Evolutionary conservation across 2,113 vertebrate species (phyloP).

Genomic region (Notiomystis cincta): DNA sequence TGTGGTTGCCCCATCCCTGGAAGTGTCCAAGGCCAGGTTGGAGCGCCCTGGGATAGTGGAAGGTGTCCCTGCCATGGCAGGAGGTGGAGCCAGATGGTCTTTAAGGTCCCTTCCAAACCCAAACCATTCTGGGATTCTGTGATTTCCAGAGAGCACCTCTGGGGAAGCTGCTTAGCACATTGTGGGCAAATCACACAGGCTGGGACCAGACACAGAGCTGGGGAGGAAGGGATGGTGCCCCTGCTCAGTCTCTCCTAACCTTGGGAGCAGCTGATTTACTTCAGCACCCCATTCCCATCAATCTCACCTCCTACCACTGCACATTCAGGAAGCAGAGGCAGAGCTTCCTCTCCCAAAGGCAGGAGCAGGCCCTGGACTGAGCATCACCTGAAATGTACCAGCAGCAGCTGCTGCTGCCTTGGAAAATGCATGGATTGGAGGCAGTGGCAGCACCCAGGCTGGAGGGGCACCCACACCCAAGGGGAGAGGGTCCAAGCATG

Average conservation of each 20-base stretch:
- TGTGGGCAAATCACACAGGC: background rate
- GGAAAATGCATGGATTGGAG: background rate
- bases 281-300: background rate
- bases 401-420: background rate
- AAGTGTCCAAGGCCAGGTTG: background rate
- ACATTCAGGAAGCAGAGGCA: background rate
- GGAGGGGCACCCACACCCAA: background rate
- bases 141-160: background rate
- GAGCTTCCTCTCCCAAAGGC: background rate
- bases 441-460: background rate
- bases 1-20: background rate
- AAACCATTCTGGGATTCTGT: background rate
- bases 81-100: background rate
- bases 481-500: background rate
- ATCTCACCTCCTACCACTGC: background rate
- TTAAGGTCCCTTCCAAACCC: background rate
- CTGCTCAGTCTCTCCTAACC: background rate
- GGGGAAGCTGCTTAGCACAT: background rate
- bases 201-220: fast-evolving
- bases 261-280: background rate
- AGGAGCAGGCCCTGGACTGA: fast-evolving
- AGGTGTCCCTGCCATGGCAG: background rate
- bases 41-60: no score
- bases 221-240: background rate
- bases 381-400: background rate